Percentiles rank a stretch among this genome's conserved stretches.
Evolutionary conservation across 2,797 vertebrate genomes (phyloP).

Genomic region (Phrynocephalus forsythii): DNA sequence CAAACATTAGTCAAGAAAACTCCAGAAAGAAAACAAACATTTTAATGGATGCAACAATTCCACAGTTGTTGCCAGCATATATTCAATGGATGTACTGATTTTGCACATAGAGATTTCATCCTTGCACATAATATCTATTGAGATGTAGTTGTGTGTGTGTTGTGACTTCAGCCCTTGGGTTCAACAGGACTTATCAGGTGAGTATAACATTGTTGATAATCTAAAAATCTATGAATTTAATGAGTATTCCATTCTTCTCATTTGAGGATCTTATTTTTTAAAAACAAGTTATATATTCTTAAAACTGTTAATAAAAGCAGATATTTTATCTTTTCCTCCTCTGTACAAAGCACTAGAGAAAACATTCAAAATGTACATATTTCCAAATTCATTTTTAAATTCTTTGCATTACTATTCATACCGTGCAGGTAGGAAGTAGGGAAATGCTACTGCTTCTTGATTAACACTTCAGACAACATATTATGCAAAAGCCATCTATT

Average conservation of each 20-base stretch:
- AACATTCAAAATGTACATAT: constrained; percentile 68
- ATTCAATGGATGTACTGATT: background rate
- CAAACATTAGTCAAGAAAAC: background rate
- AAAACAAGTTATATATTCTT: background rate
- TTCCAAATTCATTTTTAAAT: constrained; percentile 53
- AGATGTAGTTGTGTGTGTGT: background rate
- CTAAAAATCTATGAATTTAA: too few relatives aligned
- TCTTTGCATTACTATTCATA: constrained; percentile 66
- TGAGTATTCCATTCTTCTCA: background rate
- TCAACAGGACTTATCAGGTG: background rate
- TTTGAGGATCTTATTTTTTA: constrained; percentile 42
- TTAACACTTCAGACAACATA: constrained; percentile 65
- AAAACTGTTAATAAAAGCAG: constrained; percentile 49
- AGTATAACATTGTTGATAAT: background rate
- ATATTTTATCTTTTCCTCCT: constrained; percentile 46
- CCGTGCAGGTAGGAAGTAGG: constrained; percentile 59
- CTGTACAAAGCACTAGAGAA: constrained; percentile 49
- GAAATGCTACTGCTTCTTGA: constrained; percentile 65
- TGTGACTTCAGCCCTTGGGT: background rate
- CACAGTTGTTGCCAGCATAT: background rate
- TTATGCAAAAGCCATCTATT: constrained; percentile 62
- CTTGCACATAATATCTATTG: background rate
- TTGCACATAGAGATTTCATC: background rate
- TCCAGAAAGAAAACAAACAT: background rate
- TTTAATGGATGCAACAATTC: background rate